Base-by-base conservation (phyloP, 1,140 invertebrate genomes). In the Fopius arisanus region DNA sequence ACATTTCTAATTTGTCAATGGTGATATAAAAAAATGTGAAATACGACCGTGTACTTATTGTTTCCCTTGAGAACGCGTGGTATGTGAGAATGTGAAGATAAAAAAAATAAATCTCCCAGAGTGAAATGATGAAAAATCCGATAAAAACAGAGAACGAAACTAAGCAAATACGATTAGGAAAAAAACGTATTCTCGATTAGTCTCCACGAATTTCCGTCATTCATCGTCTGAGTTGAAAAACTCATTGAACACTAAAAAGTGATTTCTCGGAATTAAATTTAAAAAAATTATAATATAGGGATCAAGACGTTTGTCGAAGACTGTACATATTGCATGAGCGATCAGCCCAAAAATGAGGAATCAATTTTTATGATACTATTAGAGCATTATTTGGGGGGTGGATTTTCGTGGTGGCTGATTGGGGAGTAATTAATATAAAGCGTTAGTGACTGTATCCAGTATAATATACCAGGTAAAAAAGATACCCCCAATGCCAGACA, bases 381-480 rank as follows among this genome's bases (percentile, higher is more conserved):
- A 67, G 66, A 67, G 67, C 28, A 54, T 70, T 65, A 28, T 23
- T 48, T 41, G 43, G 28, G 69, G 72, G 71, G 70, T 72, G 69
- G 67, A 67, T 43, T 67, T 84, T 83, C 78, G 66, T 79, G 82
- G 78, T 78, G 79, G 79, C 79, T 78, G 77, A 72, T 75, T 77
- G 75, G 79, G 81, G 78, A 78, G 80, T 78, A 78, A 79, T 82
- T 84, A 81, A 84, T 79, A 83, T 83, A 83, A 83, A 81, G 80
- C 82, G 82, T 86, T 84, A 85, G 83, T 82, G 83, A 86, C 78
- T 86, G 85, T 86, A 86, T 86, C 79, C 83, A 85, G 79, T 86
- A 84, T 84, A 84, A 84, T 85, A 84, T 83, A 85, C 79, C 80
- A 78, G 78, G 83, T 84, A 82, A 65, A 65, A 86, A 86, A 85